Base-by-base conservation (phyloP, 2,888 invertebrate species). In the Colletes collaris region DNA sequence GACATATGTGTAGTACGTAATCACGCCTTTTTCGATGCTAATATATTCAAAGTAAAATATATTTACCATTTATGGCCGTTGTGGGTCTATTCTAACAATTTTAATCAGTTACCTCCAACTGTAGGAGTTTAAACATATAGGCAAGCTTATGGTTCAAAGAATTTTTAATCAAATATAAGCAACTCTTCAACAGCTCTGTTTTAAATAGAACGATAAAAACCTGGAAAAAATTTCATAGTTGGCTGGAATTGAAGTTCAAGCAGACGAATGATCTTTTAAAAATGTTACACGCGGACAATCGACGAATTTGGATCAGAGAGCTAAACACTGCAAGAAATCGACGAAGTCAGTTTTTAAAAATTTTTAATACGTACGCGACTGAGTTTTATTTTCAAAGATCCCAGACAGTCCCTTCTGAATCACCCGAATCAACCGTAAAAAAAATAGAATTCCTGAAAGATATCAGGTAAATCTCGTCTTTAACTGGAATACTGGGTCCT, bases 1-100 rank as follows among this genome's bases (percentile, higher is more conserved):
- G 37, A 67, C 75, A 35, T 56, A 6, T 19, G 55, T 62, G 35
- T 69, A 46, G 85, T 83, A 59, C 2, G 71, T 64, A 27, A 27
- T 27, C 27, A 27, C 27, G 27, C 27, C 27, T 27, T 27, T 27
- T 6, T 40, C 40, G 40, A 40, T 6, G 40, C 27, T 27, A 27
- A 1, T 27, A 27, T 27, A 27, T 27, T 27, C 27, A 27, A 2
- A 27, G 27, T 27, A 27, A 27, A 27, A 27, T 27, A 27, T 27
- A 2, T 27, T 27, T 27, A 27, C 27, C 27, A 27, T 27, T 27
- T 27, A 27, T 1, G 27, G 27, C 27, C 27, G 2, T 27, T 27
- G 27, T 27, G 27, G 27, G 27, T 27, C 27, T 2, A 27, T 27
- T 27, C 27, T 27, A 27, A 27, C 27, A 27, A 27, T 27, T 27